Conservation (phyloP, 2,888 invertebrate genomes). For the Pocota personata region DNA sequence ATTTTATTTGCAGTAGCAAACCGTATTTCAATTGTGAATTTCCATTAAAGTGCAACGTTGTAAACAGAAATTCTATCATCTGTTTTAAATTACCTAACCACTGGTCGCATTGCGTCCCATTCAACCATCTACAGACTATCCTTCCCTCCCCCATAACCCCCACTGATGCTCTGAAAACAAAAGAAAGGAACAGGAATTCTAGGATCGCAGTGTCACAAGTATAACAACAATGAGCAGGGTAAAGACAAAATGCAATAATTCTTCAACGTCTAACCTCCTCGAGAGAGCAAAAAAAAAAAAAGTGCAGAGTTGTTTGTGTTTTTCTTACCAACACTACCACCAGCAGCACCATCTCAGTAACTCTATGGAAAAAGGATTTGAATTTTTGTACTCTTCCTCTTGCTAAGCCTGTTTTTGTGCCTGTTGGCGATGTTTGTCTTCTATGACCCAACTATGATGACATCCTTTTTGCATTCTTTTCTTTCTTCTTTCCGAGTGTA, state of each 20-base stretch:
- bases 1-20: constrained; percentile 51
- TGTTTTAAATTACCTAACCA: constrained; percentile 68
- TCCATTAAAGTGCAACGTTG: constrained; percentile 68
- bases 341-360: background rate
- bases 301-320: constrained; percentile 45
- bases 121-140: constrained; percentile 6
- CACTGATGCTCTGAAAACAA: background rate
- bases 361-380: constrained; percentile 3
- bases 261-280: constrained; percentile 69
- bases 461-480: constrained; percentile 60
- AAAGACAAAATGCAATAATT: constrained; percentile 71
- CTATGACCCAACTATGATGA: constrained; percentile 47
- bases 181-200: background rate
- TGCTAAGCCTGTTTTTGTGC: constrained; percentile 70
- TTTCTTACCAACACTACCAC: constrained; percentile 13
- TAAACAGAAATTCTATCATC: constrained; percentile 68
- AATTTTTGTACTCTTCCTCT: background rate
- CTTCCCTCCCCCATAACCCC: background rate
- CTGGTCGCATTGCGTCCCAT: constrained; percentile 39
- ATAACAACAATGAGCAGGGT: constrained; percentile 60
- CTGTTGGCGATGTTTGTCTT: constrained; percentile 70
- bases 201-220: constrained; percentile 57
- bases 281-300: background rate
- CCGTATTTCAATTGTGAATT: constrained; percentile 66
- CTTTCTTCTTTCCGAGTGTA: background rate